Percentiles rank a stretch among this genome's conserved stretches.
Conservation (phyloP, 2,888 invertebrate species). For the Ochropleura plecta region DNA sequence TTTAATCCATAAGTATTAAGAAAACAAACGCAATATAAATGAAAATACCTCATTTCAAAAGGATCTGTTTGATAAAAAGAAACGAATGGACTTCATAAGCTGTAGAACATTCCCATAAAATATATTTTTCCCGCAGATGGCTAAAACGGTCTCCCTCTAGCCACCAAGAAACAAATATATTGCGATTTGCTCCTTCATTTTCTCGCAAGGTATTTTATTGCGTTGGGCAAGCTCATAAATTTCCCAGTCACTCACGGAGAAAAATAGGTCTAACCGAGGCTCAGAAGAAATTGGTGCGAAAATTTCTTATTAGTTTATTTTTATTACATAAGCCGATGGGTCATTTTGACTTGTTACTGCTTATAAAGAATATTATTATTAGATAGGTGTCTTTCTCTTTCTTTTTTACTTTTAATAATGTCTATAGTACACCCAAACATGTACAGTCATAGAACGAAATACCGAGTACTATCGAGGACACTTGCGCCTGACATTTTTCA, state of each 20-base stretch:
- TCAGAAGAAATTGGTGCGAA: slow-evolving; percentile 85
- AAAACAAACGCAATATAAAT: slow-evolving; percentile 8
- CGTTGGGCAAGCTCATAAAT: slow-evolving; percentile 89
- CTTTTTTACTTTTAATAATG: background rate
- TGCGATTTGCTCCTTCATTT: slow-evolving; percentile 90
- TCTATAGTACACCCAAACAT: background rate
- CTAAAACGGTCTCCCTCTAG: slow-evolving; percentile 84
- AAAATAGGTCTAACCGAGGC: slow-evolving; percentile 86
- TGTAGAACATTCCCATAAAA: slow-evolving; percentile 77
- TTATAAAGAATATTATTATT: slow-evolving; percentile 38
- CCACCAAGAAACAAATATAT: slow-evolving; percentile 89
- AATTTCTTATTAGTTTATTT: slow-evolving; percentile 85
- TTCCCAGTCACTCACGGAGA: slow-evolving; percentile 88
- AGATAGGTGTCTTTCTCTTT: slow-evolving; percentile 1
- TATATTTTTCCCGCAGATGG: slow-evolving; percentile 84
- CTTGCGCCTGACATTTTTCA: too few species aligned
- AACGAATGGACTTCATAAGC: slow-evolving; percentile 79
- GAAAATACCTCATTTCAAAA: slow-evolving; percentile 36
- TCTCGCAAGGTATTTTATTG: slow-evolving; percentile 90
- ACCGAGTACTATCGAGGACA: too few species aligned
- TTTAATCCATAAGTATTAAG: background rate
- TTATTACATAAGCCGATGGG: slow-evolving; percentile 78
- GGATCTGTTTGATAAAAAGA: slow-evolving; percentile 65
- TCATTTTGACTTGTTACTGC: slow-evolving; percentile 67
- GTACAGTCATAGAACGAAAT: too few species aligned